These are phyloP conservation scores for Germaria angustata DNA, from an alignment of 2,888 invertebrate species.

Conservation along the genomic window DNA sequence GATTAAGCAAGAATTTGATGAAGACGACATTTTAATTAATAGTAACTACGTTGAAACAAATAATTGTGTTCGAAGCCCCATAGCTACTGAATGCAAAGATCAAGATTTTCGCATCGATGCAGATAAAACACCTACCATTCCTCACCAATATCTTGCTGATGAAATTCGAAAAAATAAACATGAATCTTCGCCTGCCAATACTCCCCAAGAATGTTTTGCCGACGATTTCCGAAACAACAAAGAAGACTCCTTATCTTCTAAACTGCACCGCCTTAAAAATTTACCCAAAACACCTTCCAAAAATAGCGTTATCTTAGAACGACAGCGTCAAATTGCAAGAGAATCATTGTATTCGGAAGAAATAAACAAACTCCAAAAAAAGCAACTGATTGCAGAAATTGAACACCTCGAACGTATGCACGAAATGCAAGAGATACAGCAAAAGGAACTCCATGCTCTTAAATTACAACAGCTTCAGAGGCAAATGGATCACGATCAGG, in stretches of 20 bases:
- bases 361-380: slow-evolving; percentile 7
- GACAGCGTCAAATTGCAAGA: slow-evolving; percentile 11
- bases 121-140: background rate
- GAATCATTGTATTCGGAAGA: slow-evolving; percentile 4
- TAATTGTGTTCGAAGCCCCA: background rate
- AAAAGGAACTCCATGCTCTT: slow-evolving; percentile 13
- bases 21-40: slow-evolving; percentile 24
- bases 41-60: background rate
- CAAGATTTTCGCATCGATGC: background rate
- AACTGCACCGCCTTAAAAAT: background rate
- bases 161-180: background rate
- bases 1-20: slow-evolving; percentile 7
- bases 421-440: background rate
- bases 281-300: slow-evolving; percentile 18
- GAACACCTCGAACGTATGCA: background rate
- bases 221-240: slow-evolving; percentile 1
- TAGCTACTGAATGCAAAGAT: background rate
- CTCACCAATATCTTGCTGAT: background rate
- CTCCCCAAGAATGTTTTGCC: background rate
- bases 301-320: background rate
- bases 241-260: background rate
- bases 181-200: background rate
- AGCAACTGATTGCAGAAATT: slow-evolving; percentile 3
- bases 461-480: slow-evolving; percentile 9
- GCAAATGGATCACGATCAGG: slow-evolving; percentile 5